Base-by-base conservation (phyloP, 2,113 vertebrate genomes). In the Panthera tigris region DNA sequence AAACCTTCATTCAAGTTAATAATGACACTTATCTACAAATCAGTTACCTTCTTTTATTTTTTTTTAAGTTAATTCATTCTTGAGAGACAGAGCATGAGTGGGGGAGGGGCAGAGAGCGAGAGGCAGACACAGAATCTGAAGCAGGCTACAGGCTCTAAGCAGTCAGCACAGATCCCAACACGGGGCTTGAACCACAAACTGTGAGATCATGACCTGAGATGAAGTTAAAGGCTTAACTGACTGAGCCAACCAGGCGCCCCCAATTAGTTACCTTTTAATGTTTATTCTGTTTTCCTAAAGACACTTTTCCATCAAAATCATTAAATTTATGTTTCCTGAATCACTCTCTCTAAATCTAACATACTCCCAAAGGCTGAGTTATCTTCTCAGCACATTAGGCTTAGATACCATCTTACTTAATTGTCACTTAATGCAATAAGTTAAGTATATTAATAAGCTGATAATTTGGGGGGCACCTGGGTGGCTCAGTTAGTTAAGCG, bases 311-410 rank as follows among this genome's bases (percentile, higher is more conserved):
- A 71, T 31, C 93, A 66, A 92, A 91, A 90, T 79, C 31, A 97
- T 57, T 69, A 73, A 85, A 88, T 91, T 55, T n/a, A 33, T 81
- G 21, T 93, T 74, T 96, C 65, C 73, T 95, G n/a, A 95, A 69
- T 89, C 74, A 81, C 39, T 88, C 29, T 21, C 14, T 88, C 65
- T 86, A 94, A 63, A 91, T 96, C 85, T 80, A 97, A 93, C 88
- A 65, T 78, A 25, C 80, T 94, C 25, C 7, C 45, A 87, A 86
- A 96, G n/a, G 57, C 31, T 93, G 63, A 92, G 29, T 88, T 96
- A 93, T 82, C 29, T 50, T 92, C 89, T 82, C 52, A 82, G 55
- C 33, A 81, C n/a, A 41, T 81, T 33, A 80, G 63, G 23, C 63
- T 73, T 23, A 69, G 39, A 65, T 88, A 91, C 39, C 80, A 82